Evolutionary conservation across 2,888 invertebrate species (phyloP).

Genomic region (Pherbina coryleti): DNA sequence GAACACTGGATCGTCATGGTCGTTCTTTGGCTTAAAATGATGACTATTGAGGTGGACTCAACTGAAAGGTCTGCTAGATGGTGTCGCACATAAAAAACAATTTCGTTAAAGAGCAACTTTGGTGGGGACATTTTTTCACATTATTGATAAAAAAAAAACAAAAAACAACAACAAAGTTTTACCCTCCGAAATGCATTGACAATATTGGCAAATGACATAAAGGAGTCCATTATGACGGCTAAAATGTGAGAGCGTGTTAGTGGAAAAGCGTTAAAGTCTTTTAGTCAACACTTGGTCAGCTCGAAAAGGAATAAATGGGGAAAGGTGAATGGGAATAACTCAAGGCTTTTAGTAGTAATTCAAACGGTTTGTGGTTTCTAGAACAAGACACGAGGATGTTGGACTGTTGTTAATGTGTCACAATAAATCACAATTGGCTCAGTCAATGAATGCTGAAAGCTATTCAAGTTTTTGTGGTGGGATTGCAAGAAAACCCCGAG

Average conservation of each 20-base stretch:
- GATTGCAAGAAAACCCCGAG: too few species aligned
- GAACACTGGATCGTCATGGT: constrained; percentile 43
- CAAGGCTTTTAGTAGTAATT: constrained; percentile 39
- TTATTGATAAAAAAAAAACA: constrained; percentile 44
- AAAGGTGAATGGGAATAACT: constrained; percentile 25
- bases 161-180: constrained; percentile 45
- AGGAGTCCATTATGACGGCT: constrained; percentile 29
- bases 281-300: not conserved
- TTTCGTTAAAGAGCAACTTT: constrained; percentile 58
- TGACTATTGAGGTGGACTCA: constrained; percentile 37
- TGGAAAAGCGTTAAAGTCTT: constrained; percentile 8
- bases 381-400: constrained; percentile 52
- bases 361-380: constrained; percentile 11
- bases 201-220: constrained; percentile 44
- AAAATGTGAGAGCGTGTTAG: not conserved
- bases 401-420: constrained; percentile 63
- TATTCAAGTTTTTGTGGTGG: not conserved
- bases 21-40: constrained; percentile 14
- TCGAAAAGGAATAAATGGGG: not conserved
- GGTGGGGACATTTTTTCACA: constrained; percentile 22
- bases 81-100: constrained; percentile 52
- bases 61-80: constrained; percentile 18
- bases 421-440: constrained; percentile 55
- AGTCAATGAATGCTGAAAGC: constrained; percentile 18
- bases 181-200: constrained; percentile 52